A percentile compares a stretch with the other conserved stretches of the same genome.
These are phyloP conservation scores for Austrolebias charrua DNA, from an alignment of 2,797 vertebrate genomes.

Conservation along the genomic window DNA sequence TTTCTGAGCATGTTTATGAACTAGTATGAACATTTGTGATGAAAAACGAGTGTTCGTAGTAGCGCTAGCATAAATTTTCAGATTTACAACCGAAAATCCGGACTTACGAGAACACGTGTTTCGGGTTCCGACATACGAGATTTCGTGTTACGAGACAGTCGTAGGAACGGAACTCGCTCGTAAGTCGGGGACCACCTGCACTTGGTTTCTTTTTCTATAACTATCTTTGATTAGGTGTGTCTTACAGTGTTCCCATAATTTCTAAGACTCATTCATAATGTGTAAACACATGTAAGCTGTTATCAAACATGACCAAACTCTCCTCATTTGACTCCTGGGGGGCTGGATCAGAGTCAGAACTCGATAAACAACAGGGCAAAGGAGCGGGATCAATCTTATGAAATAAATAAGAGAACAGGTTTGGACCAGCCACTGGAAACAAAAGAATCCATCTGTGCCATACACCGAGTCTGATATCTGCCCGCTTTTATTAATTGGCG, in stretches of 20 bases:
- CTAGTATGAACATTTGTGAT: too few species aligned
- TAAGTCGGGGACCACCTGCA: too few species aligned
- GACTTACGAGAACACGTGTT: too few species aligned
- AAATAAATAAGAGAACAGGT: conserved; percentile 73
- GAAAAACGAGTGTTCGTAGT: too few species aligned
- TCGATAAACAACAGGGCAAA: conserved; percentile 68
- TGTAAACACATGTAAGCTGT: conserved; percentile 71
- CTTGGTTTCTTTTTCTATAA: conserved; percentile 53
- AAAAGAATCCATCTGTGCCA: conserved; percentile 72
- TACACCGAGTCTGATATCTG: conserved; percentile 75
- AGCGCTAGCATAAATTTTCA: too few species aligned
- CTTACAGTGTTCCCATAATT: conserved; percentile 57
- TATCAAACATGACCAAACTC: conserved; percentile 71
- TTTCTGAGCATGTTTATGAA: too few species aligned
- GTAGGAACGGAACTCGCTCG: too few species aligned
- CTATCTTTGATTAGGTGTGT: conserved; percentile 61
- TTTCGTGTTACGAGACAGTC: too few species aligned
- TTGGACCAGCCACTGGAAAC: conserved; percentile 71
- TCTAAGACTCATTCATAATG: conserved; percentile 58
- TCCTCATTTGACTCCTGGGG: conserved; percentile 69
- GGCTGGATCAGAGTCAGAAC: conserved; percentile 71
- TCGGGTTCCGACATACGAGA: too few species aligned
- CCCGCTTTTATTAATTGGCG: conserved; percentile 92
- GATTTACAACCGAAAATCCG: too few species aligned
- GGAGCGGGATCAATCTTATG: conserved; percentile 73